Percentiles rank a stretch among this genome's conserved stretches.
phyloP scores from a whole-genome alignment of 2,113 vertebrate species.

The Felis catus region F.catus_Fca126_mat1.0 CM031420.1:2406001-2406500 shows the following conservation, averaged over 20 bases:
- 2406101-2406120: accelerated
- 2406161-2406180: accelerated
- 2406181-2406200: not conserved
- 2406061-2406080: not conserved
- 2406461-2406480: not conserved
- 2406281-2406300: accelerated
- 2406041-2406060: too few relatives aligned
- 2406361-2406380: not conserved
- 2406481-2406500: too few relatives aligned
- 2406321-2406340: not conserved
- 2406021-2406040: not conserved
- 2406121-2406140: not conserved
- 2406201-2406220: accelerated
- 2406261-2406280: accelerated
- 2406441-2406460: not conserved
- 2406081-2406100: not conserved
- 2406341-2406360: accelerated
- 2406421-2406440: not conserved
- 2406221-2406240: not conserved
- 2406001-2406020: too few relatives aligned
- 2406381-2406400: not conserved
- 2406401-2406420: not conserved
- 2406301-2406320: not conserved
- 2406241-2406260: not conserved
- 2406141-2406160: accelerated